A percentile compares a stretch with the other conserved stretches of the same genome.
phyloP scores from a whole-genome alignment of 2,797 vertebrate species.

The Megaceryle alcyon region DNA sequence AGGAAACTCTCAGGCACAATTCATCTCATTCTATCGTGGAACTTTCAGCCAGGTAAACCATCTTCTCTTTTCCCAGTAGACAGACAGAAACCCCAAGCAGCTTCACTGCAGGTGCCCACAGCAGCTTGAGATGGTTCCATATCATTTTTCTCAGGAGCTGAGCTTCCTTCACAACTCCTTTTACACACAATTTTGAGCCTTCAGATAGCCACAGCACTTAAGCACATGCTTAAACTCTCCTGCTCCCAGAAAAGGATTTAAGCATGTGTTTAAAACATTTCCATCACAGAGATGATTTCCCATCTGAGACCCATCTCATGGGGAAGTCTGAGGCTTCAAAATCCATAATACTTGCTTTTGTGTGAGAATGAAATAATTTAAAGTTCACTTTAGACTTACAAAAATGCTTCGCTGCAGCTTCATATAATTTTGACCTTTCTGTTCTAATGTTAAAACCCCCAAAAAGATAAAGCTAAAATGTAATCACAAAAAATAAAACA shows the following conservation, averaged over 20 bases:
- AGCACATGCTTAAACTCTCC: neutral
- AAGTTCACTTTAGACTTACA: neutral
- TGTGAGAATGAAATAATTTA: neutral
- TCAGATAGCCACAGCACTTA: neutral
- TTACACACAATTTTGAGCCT: neutral
- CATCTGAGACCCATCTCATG: neutral
- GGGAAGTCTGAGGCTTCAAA: neutral
- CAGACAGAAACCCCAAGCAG: neutral
- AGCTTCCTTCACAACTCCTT: neutral
- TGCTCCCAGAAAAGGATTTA: neutral
- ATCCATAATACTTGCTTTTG: neutral
- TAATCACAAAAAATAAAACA: neutral
- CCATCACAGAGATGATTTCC: neutral
- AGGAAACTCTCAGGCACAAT: neutral
- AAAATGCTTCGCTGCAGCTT: neutral
- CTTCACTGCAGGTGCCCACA: neutral
- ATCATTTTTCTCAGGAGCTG: neutral
- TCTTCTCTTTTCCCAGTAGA: neutral
- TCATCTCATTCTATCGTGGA: neutral
- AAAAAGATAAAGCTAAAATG: neutral
- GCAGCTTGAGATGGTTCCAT: neutral
- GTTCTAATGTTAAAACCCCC: neutral
- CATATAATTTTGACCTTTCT: neutral
- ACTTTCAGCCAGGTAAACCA: neutral
- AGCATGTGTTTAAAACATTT: neutral